phyloP scores from a whole-genome alignment of 35 echinoderm and acorn worm species.

The Heliocidaris erythrogramma region DNA sequence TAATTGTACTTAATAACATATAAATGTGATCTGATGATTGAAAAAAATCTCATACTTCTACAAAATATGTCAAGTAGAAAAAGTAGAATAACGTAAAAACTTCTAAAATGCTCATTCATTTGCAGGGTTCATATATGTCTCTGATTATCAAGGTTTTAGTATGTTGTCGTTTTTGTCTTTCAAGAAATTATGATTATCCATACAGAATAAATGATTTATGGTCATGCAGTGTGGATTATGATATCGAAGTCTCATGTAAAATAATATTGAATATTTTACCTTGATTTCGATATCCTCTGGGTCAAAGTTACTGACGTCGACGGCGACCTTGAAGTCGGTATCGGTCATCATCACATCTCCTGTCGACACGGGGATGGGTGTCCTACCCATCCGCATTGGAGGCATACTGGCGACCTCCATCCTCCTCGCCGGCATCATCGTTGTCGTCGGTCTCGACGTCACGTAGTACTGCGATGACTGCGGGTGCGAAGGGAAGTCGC shows the following conservation, averaged over 20 bases:
- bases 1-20: no score
- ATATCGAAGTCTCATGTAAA: neutral
- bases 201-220: no score
- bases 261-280: neutral
- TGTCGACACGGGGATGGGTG: conserved; percentile 29
- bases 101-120: no score
- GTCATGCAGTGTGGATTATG: no score
- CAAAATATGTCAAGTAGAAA: no score
- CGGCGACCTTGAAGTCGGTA: conserved; percentile 43
- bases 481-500: neutral
- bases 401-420: conserved; percentile 39
- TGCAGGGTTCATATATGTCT: no score
- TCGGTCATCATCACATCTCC: conserved; percentile 22
- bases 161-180: no score
- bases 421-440: neutral
- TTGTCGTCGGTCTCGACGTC: conserved; percentile 15
- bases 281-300: conserved; percentile 52
- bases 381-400: conserved; percentile 5
- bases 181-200: no score
- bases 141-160: no score
- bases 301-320: conserved; percentile 55
- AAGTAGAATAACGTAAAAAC: no score
- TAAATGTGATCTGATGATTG: no score
- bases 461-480: neutral
- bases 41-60: no score